Evolutionary conservation across 2,797 vertebrate species (phyloP), one percentile per base, ranked within the genome.

Genomic region (Brachymystax lenok): DNA sequence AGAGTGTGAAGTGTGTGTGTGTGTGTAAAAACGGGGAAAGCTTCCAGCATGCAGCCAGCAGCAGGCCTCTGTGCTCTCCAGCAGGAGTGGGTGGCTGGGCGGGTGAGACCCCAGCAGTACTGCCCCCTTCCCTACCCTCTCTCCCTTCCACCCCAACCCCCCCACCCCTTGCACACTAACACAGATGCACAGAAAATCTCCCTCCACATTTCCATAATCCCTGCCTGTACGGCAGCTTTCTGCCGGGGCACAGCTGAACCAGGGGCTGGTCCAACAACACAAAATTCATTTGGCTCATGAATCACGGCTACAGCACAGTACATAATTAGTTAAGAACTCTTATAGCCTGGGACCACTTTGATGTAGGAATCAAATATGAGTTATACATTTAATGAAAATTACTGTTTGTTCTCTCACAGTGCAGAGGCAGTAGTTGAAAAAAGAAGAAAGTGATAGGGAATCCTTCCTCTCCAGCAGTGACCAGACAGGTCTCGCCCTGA

Each of bases 291-390:
- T 90, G 86, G 86, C 85, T 90, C 79, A 74, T 88, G 59, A 63
- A 27, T 24, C 59, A 24, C n/a, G 10, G 59, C 83, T 86, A 83
- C 80, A 84, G 84, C 69, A 83, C 75, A 24, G 59, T 67, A 85
- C 88, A 87, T 91, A 90, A 91, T 93, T 92, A 93, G 91, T 91
- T 89, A 88, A 88, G 88, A 90, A 89, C 90, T 88, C 85, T 88
- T 86, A 88, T 81, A 88, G 89, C 86, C 68, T 76, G 82, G 83
- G 87, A 82, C 86, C 87, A 85, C 90, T 94, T 91, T 92, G 90
- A 92, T 92, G 89, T 88, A 73, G 56, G 84, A 80, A 76, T 84
- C 80, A 79, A 77, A 82, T 85, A 86, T 88, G 91, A 82, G 81
- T 73, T 73, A 52, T 63, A 61, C 77, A 79, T 89, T 91, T 89